These are phyloP conservation scores for Poecilobothrus nobilitatus DNA, from an alignment of 2,888 invertebrate genomes.

Conservation along the genomic window DNA sequence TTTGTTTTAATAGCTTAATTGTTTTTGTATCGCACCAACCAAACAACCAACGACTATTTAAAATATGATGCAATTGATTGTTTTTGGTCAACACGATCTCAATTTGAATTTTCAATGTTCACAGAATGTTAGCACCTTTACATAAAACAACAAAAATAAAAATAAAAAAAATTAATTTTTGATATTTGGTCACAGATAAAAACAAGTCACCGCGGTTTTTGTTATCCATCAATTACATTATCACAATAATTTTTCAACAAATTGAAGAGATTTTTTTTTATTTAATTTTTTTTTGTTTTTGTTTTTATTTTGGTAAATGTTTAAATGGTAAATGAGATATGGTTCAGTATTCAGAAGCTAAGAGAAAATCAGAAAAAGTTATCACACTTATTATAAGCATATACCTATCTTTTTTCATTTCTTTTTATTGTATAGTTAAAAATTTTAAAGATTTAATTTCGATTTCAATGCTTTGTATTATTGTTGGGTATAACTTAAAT, in stretches of 20 bases:
- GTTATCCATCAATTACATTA: constrained; percentile 1
- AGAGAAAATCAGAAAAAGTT: background rate
- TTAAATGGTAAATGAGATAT: background rate
- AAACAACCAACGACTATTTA: background rate
- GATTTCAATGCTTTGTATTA: too few species aligned
- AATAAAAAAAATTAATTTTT: background rate
- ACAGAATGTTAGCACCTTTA: background rate
- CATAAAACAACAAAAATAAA: background rate
- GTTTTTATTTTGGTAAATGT: background rate
- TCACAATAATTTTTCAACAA: constrained; percentile 1
- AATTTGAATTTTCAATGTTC: background rate
- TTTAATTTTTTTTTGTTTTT: background rate
- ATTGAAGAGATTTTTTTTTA: background rate
- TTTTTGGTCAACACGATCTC: background rate
- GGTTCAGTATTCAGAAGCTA: background rate
- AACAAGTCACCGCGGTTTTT: background rate
- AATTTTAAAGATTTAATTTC: too few species aligned
- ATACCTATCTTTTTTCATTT: background rate
- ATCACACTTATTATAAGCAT: background rate
- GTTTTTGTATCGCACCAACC: background rate
- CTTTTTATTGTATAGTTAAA: background rate
- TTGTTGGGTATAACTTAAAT: too few species aligned
- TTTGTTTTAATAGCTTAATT: background rate
- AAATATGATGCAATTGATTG: constrained; percentile 1
- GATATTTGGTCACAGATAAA: background rate